A percentile compares a stretch with the other conserved stretches of the same genome.
These are phyloP conservation scores for Meandrina meandrites DNA, from an alignment of 92 coral and sea anemone genomes.

Conservation along the genomic window DNA sequence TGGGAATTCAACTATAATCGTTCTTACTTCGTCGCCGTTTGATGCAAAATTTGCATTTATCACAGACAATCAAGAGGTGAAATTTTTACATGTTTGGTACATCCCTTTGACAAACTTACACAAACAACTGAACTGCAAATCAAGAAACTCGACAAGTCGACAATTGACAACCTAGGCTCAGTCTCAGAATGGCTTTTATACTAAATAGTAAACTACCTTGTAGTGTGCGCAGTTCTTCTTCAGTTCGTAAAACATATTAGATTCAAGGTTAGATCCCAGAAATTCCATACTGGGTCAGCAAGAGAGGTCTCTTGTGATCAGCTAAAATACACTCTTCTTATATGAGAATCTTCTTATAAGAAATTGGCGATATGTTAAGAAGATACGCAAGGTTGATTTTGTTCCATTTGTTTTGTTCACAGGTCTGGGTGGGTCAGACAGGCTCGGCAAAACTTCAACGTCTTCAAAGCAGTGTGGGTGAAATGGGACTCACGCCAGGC, in stretches of 20 bases:
- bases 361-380: too few species aligned
- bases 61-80: conserved; percentile 77
- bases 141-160: background rate
- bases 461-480: conserved; percentile 45
- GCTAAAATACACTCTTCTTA: too few species aligned
- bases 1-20: conserved; percentile 62
- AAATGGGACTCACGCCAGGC: conserved; percentile 37
- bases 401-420: conserved; percentile 4
- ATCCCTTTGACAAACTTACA: background rate
- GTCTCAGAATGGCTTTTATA: too few species aligned
- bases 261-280: too few species aligned
- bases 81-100: background rate
- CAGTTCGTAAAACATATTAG: too few species aligned
- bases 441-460: conserved; percentile 63
- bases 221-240: too few species aligned
- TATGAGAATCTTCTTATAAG: too few species aligned
- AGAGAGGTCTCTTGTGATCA: too few species aligned
- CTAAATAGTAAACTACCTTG: too few species aligned
- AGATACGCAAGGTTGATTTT: too few species aligned
- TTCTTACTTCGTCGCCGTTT: conserved; percentile 67
- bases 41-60: conserved; percentile 87
- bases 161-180: too few species aligned
- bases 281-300: too few species aligned
- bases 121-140: background rate
- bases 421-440: conserved; percentile 78